Conservation (phyloP, 2,113 vertebrate species). For the Callospermophilus lateralis region DNA sequence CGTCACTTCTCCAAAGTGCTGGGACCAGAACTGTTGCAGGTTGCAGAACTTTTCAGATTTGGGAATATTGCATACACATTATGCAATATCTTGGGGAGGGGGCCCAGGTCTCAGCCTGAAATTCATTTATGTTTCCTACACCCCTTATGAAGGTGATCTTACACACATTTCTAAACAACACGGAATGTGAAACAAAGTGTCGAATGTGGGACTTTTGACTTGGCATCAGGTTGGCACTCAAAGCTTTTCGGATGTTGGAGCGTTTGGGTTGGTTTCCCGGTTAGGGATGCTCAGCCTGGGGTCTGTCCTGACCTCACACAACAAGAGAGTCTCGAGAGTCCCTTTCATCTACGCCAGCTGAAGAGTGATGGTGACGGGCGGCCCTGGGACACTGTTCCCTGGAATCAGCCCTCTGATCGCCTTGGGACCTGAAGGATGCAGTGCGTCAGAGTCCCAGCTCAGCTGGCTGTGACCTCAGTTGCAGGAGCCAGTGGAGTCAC, state of each 20-base stretch:
- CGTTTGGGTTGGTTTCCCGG: background rate
- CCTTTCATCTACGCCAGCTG: background rate
- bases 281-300: background rate
- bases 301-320: background rate
- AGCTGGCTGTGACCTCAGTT: background rate
- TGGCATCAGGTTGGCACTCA: background rate
- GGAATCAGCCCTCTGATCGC: background rate
- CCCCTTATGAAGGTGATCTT: background rate
- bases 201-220: background rate
- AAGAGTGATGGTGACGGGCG: background rate
- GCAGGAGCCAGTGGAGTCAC: background rate
- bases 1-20: background rate
- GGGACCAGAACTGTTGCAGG: background rate
- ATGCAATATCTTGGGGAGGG: background rate
- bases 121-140: background rate
- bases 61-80: background rate
- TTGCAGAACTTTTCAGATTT: background rate
- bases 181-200: background rate
- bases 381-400: background rate
- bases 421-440: background rate
- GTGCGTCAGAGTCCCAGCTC: background rate
- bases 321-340: background rate
- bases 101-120: background rate
- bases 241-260: background rate
- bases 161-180: background rate